A percentile compares a stretch with the other conserved stretches of the same genome.
These are phyloP conservation scores for Pocillopora verrucosa DNA, from an alignment of 64 coral and sea anemone genomes.

Conservation along the genomic window DNA sequence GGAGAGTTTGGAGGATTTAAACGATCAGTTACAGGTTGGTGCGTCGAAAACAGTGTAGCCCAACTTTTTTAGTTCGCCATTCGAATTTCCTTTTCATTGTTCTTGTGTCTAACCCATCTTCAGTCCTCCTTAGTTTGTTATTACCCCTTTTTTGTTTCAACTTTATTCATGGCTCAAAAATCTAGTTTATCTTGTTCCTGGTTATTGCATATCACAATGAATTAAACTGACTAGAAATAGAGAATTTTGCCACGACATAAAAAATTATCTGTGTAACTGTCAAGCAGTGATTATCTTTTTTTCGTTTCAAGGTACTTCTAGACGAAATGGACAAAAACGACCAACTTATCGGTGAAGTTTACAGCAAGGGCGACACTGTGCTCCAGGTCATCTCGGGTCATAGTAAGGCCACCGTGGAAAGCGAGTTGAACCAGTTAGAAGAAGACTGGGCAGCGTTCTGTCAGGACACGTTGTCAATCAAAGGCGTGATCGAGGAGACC, in stretches of 20 bases:
- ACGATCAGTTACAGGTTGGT: constrained; percentile 78
- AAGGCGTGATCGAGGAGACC: constrained; percentile 66
- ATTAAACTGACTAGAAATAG: too few relatives aligned
- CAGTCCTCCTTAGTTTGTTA: too few relatives aligned
- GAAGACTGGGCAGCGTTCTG: constrained; percentile 91
- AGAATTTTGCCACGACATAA: too few relatives aligned
- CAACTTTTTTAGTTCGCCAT: too few relatives aligned
- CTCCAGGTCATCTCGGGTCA: constrained; percentile 69
- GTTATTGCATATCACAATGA: too few relatives aligned
- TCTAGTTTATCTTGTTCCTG: too few relatives aligned
- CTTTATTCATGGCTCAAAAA: too few relatives aligned
- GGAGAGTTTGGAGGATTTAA: constrained; percentile 68
- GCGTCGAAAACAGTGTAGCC: neutral
- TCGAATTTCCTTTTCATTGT: too few relatives aligned
- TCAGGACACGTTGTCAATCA: constrained; percentile 69
- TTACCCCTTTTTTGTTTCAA: too few relatives aligned
- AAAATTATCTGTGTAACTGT: neutral
- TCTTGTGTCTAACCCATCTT: too few relatives aligned
- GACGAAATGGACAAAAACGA: constrained; percentile 94
- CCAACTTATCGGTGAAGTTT: constrained; percentile 83
- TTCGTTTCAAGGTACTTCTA: constrained; percentile 59
- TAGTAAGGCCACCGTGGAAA: constrained; percentile 69
- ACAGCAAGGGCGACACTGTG: constrained; percentile 80
- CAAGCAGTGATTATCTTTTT: neutral
- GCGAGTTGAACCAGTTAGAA: constrained; percentile 78